phyloP scores from a whole-genome alignment of 2,113 vertebrate species.

The Typhlomys cinereus region DNA sequence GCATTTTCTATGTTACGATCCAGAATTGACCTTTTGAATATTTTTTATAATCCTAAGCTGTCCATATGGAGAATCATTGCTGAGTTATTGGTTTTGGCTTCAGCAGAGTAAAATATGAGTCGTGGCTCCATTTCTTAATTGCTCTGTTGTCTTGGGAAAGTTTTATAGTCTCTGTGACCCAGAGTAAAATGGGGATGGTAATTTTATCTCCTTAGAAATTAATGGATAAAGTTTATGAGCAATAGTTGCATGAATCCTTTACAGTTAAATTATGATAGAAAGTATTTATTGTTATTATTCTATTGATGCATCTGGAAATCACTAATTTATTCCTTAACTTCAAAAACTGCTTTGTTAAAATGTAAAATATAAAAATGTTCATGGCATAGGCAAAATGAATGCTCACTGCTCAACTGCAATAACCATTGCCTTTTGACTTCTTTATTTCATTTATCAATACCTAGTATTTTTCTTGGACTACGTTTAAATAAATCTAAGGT shows the following conservation, averaged over 20 bases:
- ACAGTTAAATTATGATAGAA: not conserved
- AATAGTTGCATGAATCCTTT: not conserved
- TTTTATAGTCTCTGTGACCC: not conserved
- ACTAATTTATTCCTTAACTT: not conserved
- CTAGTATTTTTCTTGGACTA: not conserved
- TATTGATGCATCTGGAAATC: not conserved
- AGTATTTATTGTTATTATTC: not conserved
- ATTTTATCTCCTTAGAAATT: not conserved
- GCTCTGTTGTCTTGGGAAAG: not conserved
- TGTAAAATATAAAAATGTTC: not conserved
- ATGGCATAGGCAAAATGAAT: not conserved
- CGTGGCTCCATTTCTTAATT: not conserved
- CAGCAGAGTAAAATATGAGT: not conserved
- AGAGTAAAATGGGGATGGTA: not conserved
- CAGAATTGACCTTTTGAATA: not conserved
- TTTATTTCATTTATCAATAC: not conserved
- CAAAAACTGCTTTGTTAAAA: not conserved
- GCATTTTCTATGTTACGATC: not conserved
- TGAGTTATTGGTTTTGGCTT: not conserved
- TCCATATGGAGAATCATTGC: not conserved
- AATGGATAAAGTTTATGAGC: not conserved
- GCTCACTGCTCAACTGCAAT: not conserved
- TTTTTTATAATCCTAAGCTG: not conserved
- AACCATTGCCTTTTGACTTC: not conserved
- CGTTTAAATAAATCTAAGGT: not conserved